Percentiles rank a stretch among this genome's conserved stretches.
Evolutionary conservation across 2,797 vertebrate genomes (phyloP).

Genomic region (Brachyrhaphis roseni): DNA sequence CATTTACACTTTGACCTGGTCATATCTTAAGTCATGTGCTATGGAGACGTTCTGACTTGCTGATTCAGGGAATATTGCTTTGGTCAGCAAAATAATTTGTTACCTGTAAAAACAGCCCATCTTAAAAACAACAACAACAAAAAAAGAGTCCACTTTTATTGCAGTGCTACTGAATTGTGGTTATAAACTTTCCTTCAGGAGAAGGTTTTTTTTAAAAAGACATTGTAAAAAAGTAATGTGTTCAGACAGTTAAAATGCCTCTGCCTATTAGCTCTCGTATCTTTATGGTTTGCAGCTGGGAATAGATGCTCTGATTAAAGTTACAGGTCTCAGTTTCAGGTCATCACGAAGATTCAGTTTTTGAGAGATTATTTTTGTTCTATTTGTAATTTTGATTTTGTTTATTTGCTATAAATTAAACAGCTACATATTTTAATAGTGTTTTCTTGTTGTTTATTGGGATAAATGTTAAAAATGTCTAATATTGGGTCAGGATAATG

Average conservation of each 20-base stretch:
- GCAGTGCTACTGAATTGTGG: background rate
- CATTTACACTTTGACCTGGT: constrained; percentile 41
- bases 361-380: constrained; percentile 32
- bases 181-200: background rate
- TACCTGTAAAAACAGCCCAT: constrained; percentile 12
- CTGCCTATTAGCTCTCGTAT: background rate
- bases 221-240: constrained; percentile 2
- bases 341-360: constrained; percentile 13
- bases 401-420: constrained; percentile 1
- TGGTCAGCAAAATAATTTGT: constrained; percentile 50
- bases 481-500: background rate
- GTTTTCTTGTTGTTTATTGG: background rate
- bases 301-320: background rate
- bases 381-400: background rate
- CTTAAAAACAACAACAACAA: background rate
- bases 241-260: constrained; percentile 1
- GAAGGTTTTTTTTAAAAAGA: background rate
- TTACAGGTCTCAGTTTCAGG: background rate
- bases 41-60: constrained; percentile 16
- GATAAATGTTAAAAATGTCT: background rate
- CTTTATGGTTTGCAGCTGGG: background rate
- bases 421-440: background rate
- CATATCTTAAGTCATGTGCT: constrained; percentile 41
- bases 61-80: constrained; percentile 24
- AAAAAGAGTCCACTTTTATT: background rate